phyloP scores from a whole-genome alignment of 1,140 invertebrate genomes.

The Cheumatopsyche charites region DNA sequence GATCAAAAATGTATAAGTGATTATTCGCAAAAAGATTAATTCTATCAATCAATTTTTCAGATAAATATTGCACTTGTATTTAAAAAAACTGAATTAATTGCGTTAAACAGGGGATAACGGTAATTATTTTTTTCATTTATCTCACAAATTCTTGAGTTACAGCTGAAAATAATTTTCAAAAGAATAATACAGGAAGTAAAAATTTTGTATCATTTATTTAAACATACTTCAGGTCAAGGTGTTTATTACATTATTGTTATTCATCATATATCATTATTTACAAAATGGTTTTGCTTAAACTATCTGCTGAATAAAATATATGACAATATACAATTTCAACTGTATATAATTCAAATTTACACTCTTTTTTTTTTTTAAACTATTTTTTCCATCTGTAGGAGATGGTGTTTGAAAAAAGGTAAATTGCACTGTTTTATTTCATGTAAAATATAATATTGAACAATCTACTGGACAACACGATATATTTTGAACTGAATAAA shows the following conservation, averaged over 20 bases:
- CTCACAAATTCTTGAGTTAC: too few species aligned
- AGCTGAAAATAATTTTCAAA: too few species aligned
- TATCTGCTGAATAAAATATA: constrained; percentile 41
- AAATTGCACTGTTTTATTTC: neutral
- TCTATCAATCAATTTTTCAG: too few species aligned
- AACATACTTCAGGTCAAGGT: constrained; percentile 30
- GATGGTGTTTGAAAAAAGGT: neutral
- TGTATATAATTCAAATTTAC: constrained; percentile 34
- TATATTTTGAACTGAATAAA: neutral
- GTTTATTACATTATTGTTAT: constrained; percentile 16
- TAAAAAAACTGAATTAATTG: too few species aligned
- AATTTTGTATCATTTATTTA: constrained; percentile 33
- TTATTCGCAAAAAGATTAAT: too few species aligned
- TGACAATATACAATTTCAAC: constrained; percentile 38
- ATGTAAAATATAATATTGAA: neutral
- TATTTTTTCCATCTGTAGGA: neutral
- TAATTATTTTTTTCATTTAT: too few species aligned
- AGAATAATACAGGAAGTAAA: constrained; percentile 18
- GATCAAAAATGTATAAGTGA: too few species aligned
- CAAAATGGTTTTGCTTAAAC: constrained; percentile 28
- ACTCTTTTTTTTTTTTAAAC: too few species aligned
- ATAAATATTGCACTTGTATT: too few species aligned
- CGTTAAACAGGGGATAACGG: too few species aligned
- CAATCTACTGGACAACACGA: neutral
- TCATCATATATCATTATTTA: constrained; percentile 22